phyloP scores from a whole-genome alignment of 1,140 invertebrate genomes.

The Drosophila erecta region DNA sequence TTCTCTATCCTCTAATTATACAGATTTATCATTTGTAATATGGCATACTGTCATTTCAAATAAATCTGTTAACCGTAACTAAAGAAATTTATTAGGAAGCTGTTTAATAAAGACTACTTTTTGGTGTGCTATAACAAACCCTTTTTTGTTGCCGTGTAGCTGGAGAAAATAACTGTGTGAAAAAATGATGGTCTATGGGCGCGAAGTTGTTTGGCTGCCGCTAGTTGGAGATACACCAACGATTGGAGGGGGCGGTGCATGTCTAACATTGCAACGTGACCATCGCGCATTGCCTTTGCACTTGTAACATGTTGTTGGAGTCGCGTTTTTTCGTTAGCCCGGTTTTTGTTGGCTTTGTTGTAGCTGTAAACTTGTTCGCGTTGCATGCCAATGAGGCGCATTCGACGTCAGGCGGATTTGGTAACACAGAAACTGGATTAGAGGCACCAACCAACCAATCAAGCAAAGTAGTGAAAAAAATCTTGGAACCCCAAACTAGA shows the following conservation, averaged over 20 bases:
- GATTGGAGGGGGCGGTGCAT: slow-evolving; percentile 13
- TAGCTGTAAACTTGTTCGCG: slow-evolving; percentile 76
- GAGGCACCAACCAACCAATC: slow-evolving; percentile 43
- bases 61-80: no score
- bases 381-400: slow-evolving; percentile 48
- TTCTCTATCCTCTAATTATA: no score
- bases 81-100: no score
- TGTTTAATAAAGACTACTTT: no score
- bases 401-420: slow-evolving; percentile 23
- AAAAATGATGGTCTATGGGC: slow-evolving; percentile 56
- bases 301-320: slow-evolving; percentile 75
- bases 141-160: not conserved
- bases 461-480: slow-evolving; percentile 23
- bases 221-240: slow-evolving; percentile 3
- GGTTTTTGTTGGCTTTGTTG: slow-evolving; percentile 32
- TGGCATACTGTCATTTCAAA: no score
- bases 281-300: slow-evolving; percentile 71
- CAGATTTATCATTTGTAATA: no score
- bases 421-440: slow-evolving; percentile 72
- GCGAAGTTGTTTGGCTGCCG: slow-evolving; percentile 28
- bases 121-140: not conserved
- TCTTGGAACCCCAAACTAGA: slow-evolving; percentile 13
- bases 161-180: slow-evolving; percentile 64
- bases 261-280: slow-evolving; percentile 79
- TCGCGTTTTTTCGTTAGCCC: slow-evolving; percentile 37